These are phyloP conservation scores for Leguminivora glycinivorella DNA, from an alignment of 1,140 invertebrate genomes.

Conservation along the genomic window DNA sequence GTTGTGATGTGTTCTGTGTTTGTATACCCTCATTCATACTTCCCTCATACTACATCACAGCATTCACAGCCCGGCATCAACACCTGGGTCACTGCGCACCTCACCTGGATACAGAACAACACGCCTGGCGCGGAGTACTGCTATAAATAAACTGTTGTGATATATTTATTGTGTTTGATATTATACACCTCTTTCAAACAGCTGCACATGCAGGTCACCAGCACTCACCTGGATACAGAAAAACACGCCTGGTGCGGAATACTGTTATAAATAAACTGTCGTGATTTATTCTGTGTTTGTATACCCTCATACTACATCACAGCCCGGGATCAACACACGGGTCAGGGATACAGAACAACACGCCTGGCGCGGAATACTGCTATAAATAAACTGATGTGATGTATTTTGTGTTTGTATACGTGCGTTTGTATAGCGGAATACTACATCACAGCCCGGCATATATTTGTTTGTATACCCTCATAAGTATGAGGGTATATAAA, in stretches of 20 bases:
- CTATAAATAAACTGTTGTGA: constrained; percentile 47
- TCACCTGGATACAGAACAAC: constrained; percentile 78
- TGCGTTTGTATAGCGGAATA: too few relatives aligned
- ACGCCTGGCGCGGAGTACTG: constrained; percentile 67
- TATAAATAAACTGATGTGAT: constrained; percentile 37
- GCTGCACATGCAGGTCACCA: too few relatives aligned
- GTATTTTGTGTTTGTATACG: background rate
- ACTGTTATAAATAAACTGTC: too few relatives aligned
- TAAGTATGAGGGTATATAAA: too few relatives aligned
- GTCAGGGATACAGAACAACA: constrained; percentile 79
- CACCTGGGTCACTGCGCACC: constrained; percentile 72
- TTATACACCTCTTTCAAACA: background rate
- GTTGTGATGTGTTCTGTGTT: too few relatives aligned
- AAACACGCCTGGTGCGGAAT: too few relatives aligned
- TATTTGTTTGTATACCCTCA: too few relatives aligned
- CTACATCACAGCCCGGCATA: too few relatives aligned
- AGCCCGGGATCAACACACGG: constrained; percentile 78
- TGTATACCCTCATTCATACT: background rate
- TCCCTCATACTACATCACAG: background rate
- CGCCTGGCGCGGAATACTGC: constrained; percentile 62
- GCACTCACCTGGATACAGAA: too few relatives aligned
- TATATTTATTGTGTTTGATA: background rate
- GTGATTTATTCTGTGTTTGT: background rate
- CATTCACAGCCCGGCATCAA: constrained; percentile 73
- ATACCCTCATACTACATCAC: background rate